Conservation (phyloP, 1,140 invertebrate species). For the Temnothorax curvispinosus region DNA sequence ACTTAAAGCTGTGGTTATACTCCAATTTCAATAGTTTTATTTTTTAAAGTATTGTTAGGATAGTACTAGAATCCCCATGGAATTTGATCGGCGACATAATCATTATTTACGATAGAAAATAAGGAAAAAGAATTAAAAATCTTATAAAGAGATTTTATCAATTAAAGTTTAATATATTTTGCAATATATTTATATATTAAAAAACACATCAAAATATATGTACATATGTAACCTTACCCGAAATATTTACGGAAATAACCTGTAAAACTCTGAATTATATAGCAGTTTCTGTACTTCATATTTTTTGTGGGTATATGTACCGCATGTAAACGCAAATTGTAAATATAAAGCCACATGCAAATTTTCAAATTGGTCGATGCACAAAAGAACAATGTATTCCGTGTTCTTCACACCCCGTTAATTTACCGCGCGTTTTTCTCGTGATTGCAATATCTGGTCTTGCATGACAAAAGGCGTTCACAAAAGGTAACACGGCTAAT, state of each 20-base stretch:
- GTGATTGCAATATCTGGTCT: conserved; percentile 17
- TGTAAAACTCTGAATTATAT: neutral
- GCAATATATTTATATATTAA: neutral
- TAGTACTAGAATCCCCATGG: neutral
- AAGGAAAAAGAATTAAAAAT: neutral
- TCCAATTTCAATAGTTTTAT: conserved; percentile 8
- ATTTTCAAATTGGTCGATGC: conserved; percentile 23
- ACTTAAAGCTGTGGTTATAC: conserved; percentile 13
- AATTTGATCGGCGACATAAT: neutral
- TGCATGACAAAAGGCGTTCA: conserved; percentile 30
- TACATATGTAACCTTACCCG: neutral
- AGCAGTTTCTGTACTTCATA: neutral
- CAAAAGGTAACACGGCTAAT: conserved; percentile 41
- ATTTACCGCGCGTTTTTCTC: conserved; percentile 29
- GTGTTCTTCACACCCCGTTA: conserved; percentile 30
- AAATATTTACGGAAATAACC: neutral
- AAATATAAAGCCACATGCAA: conserved; percentile 20
- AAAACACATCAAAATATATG: neutral
- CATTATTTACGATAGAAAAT: neutral
- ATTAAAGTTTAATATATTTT: neutral
- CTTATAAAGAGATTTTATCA: neutral
- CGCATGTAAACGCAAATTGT: neutral
- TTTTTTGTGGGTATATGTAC: neutral
- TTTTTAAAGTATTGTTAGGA: neutral
- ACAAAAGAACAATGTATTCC: conserved; percentile 44